These are phyloP conservation scores for Aleadryas rufinucha DNA, from an alignment of 2,113 vertebrate species.

Conservation along the genomic window DNA sequence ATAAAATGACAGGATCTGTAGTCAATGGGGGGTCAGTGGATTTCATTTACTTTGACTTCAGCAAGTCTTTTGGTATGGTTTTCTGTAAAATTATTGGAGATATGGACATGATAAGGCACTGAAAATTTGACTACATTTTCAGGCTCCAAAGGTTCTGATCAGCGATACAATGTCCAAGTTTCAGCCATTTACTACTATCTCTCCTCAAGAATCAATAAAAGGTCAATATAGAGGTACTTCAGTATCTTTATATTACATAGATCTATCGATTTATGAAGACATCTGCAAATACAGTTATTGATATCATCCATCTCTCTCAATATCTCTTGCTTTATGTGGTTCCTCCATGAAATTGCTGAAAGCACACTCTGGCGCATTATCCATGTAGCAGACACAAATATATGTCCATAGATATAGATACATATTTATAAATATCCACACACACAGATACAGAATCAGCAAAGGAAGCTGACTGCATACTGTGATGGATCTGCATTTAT, in stretches of 20 bases:
- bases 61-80: neutral
- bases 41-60: neutral
- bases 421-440: neutral
- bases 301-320: neutral
- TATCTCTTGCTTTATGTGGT: neutral
- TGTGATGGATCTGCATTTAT: neutral
- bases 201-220: neutral
- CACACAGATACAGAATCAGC: neutral
- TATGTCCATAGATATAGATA: neutral
- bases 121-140: neutral
- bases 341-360: neutral
- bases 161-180: neutral
- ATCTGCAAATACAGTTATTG: neutral
- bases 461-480: neutral
- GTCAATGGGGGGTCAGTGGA: neutral
- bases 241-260: neutral
- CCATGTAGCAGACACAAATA: neutral
- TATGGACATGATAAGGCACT: neutral
- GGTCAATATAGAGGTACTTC: neutral
- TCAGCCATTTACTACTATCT: neutral
- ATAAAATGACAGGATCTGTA: neutral
- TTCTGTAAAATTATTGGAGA: neutral
- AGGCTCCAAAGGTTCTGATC: neutral
- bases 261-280: neutral
- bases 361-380: neutral